Conservation (phyloP, 2,113 vertebrate genomes). For the Aphelocoma coerulescens region DNA sequence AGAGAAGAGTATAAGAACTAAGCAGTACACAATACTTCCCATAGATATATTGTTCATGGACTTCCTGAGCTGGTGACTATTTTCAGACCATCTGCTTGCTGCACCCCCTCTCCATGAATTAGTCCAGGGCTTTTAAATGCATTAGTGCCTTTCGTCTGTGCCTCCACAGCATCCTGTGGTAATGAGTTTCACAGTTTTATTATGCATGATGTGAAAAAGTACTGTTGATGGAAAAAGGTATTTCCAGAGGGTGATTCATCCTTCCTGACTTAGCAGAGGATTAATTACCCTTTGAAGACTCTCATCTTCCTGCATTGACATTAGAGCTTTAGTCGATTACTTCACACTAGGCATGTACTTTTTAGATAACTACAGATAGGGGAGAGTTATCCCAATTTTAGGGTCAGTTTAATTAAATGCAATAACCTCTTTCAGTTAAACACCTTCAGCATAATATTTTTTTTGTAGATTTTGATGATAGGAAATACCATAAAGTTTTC, state of each 20-base stretch:
- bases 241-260: constrained; percentile 64
- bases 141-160: constrained; percentile 20
- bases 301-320: constrained; percentile 29
- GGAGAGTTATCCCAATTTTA: not conserved
- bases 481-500: not conserved
- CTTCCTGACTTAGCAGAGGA: constrained; percentile 50
- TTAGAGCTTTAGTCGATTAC: not conserved
- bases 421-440: constrained; percentile 18
- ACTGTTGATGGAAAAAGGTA: constrained; percentile 59
- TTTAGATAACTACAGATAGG: constrained; percentile 17
- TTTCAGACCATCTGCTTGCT: constrained; percentile 54
- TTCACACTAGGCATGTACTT: not conserved
- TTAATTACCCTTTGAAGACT: constrained; percentile 60
- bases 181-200: constrained; percentile 62
- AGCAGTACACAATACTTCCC: not conserved
- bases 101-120: constrained; percentile 10
- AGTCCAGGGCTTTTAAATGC: constrained; percentile 50
- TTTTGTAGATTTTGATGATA: not conserved
- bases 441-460: not conserved
- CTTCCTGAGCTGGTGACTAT: constrained; percentile 48
- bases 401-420: constrained; percentile 48
- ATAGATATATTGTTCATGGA: constrained; percentile 7
- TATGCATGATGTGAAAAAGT: constrained; percentile 55
- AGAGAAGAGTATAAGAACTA: not conserved
- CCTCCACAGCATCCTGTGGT: constrained; percentile 57